A percentile compares a stretch with the other conserved stretches of the same genome.
Evolutionary conservation across 2,113 vertebrate species (phyloP).

Genomic region (Etheostoma spectabile): DNA sequence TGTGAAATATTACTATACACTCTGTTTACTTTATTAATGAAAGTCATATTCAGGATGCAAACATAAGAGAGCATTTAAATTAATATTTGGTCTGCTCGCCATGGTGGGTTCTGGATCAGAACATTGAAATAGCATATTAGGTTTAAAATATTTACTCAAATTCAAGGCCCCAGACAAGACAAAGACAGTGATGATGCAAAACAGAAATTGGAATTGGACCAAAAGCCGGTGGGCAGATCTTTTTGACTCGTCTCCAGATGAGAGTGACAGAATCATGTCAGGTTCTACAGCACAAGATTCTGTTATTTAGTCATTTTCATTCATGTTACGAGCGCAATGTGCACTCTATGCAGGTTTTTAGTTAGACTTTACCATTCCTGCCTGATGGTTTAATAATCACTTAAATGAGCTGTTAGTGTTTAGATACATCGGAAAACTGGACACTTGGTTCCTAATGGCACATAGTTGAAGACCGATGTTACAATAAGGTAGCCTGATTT

Average conservation of each 20-base stretch:
- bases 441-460: conserved; percentile 20
- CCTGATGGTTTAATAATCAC: not conserved
- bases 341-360: not conserved
- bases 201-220: not conserved
- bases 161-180: conserved; percentile 12
- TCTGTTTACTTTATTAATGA: not conserved
- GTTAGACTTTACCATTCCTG: not conserved
- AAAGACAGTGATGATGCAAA: not conserved
- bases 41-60: not conserved
- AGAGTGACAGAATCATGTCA: conserved; percentile 2
- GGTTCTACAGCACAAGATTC: not conserved
- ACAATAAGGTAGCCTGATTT: not conserved
- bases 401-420: conserved; percentile 15
- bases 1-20: not conserved
- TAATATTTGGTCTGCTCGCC: not conserved
- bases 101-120: not conserved
- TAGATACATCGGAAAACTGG: conserved; percentile 6
- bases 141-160: conserved; percentile 25
- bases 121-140: conserved; percentile 22
- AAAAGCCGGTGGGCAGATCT: conserved; percentile 11
- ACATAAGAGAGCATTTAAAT: not conserved
- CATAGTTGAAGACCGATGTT: conserved; percentile 1
- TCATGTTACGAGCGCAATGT: not conserved
- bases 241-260: conserved; percentile 7
- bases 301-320: not conserved